A percentile compares a stretch with the other conserved stretches of the same genome.
Conservation (phyloP, 1,140 invertebrate species). For the Hyposmocoma kahamanoa region DNA sequence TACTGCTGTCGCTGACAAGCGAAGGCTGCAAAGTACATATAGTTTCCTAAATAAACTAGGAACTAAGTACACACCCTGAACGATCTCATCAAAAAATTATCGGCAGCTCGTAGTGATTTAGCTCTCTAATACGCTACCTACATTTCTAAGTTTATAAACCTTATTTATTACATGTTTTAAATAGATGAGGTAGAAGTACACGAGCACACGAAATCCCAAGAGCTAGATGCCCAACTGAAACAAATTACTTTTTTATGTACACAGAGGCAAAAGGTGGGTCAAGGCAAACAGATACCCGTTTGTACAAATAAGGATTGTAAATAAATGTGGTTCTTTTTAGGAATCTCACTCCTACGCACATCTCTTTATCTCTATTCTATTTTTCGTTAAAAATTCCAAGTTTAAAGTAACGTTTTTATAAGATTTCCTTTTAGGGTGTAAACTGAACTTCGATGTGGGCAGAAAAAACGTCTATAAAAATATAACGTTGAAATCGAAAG, state of each 20-base stretch:
- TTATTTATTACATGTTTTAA: slow-evolving; percentile 2
- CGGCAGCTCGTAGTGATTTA: background rate
- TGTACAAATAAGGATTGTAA: slow-evolving; percentile 23
- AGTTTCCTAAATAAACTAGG: slow-evolving; percentile 32
- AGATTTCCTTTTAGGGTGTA: no score
- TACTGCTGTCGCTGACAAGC: slow-evolving; percentile 42
- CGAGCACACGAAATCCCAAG: background rate
- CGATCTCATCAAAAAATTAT: slow-evolving; percentile 2
- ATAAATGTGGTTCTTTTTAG: slow-evolving; percentile 16
- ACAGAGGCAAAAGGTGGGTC: slow-evolving; percentile 14
- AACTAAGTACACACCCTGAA: background rate
- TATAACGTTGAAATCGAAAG: slow-evolving; percentile 1
- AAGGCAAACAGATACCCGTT: slow-evolving; percentile 20
- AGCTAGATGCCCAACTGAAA: slow-evolving; percentile 10
- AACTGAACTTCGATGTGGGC: no score
- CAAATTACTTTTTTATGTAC: slow-evolving; percentile 24
- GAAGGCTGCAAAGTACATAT: slow-evolving; percentile 36
- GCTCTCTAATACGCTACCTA: background rate
- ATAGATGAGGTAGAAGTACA: background rate
- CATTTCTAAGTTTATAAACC: background rate
- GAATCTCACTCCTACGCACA: background rate
- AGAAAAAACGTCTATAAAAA: no score
- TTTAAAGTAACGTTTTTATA: background rate
- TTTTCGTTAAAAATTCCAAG: slow-evolving; percentile 2
- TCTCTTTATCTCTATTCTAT: slow-evolving; percentile 7